Base-by-base conservation (phyloP, 1,140 invertebrate species). In the Papilio glaucus region DNA sequence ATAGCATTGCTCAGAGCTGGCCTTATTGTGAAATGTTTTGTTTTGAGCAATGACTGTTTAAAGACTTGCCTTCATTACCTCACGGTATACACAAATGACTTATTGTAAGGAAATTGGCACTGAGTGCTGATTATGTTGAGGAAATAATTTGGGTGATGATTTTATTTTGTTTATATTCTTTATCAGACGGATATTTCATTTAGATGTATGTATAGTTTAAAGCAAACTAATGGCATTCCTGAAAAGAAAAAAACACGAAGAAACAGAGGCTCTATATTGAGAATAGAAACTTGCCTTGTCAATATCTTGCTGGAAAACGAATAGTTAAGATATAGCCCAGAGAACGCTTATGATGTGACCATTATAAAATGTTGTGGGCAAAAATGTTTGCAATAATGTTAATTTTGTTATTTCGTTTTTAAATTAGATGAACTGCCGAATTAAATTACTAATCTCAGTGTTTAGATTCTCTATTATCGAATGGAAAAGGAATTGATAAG, bases 1-100 rank as follows among this genome's bases (percentile, higher is more conserved):
- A 18, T 15, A 63, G 62, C 62, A 38, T 63, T 63, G 62, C 60
- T 62, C 60, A 18, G 37, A 39, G 37, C 18, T 63, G 62, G 62
- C 37, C 8, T 12, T 24, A n/a, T 37, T 62, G 33, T 29, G 1
- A 15, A 33, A 9, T 62, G 0, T 3, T 9, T 15, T 57, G 9
- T n/a, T n/a, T n/a, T 33, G 57, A 33, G 57, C 57, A 4, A 33
- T 33, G 57, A 61, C n/a, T 15, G 45, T 21, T n/a, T n/a, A n/a
- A 15, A 10, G 18, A 18, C 45, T 49, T 49, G 45, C 45, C 45
- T 10, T n/a, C n/a, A 24, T 60, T 61, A 33, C 24, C 24, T 33
- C 26, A n/a, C 24, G 57, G 57, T 61, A 61, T 57, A n/a, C n/a
- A n/a, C n/a, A 57, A 42, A 15, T 49, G 18, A 21, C 4, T 21